Conservation (phyloP, 1,140 invertebrate species). For the Drosophila parabipectinata region DNA sequence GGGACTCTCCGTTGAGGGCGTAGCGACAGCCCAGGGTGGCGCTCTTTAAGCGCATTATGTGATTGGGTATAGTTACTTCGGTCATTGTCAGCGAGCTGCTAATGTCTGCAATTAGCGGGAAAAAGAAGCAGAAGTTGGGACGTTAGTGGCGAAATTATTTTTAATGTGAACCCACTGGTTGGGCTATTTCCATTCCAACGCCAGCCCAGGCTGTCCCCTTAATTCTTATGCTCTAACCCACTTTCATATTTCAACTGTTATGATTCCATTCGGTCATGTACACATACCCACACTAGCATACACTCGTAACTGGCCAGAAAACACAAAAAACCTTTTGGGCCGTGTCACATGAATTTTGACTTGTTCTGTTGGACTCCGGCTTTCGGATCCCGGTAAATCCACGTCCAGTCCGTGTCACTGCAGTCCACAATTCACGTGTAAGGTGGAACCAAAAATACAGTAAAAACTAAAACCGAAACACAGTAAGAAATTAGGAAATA, state of each 20-base stretch:
- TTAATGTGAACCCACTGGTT: conserved; percentile 31
- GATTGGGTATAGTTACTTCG: conserved; percentile 88
- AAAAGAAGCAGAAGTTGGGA: conserved; percentile 15
- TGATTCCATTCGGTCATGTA: conserved; percentile 8
- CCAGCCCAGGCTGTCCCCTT: conserved; percentile 19
- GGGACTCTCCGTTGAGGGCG: conserved; percentile 90
- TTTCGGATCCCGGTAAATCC: conserved; percentile 24
- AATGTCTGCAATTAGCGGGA: conserved; percentile 76
- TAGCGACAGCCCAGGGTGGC: conserved; percentile 91
- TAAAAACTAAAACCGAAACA: neutral
- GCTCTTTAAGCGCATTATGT: conserved; percentile 88
- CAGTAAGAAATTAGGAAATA: neutral
- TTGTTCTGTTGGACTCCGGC: conserved; percentile 49
- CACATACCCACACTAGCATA: conserved; percentile 27
- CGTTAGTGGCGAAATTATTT: conserved; percentile 59
- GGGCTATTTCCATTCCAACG: conserved; percentile 17
- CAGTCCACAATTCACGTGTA: conserved; percentile 74
- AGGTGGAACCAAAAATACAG: conserved; percentile 25
- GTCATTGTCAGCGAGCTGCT: conserved; percentile 87
- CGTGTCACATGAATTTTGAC: conserved; percentile 74
- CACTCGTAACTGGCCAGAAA: conserved; percentile 55
- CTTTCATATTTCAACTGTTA: conserved; percentile 33
- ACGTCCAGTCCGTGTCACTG: conserved; percentile 60
- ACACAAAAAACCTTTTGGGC: conserved; percentile 32
- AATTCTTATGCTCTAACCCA: conserved; percentile 37